A percentile compares a stretch with the other conserved stretches of the same genome.
phyloP scores from a whole-genome alignment of 37 sponge, comb jelly and placozoan species.

The Geodia barretti region DNA sequence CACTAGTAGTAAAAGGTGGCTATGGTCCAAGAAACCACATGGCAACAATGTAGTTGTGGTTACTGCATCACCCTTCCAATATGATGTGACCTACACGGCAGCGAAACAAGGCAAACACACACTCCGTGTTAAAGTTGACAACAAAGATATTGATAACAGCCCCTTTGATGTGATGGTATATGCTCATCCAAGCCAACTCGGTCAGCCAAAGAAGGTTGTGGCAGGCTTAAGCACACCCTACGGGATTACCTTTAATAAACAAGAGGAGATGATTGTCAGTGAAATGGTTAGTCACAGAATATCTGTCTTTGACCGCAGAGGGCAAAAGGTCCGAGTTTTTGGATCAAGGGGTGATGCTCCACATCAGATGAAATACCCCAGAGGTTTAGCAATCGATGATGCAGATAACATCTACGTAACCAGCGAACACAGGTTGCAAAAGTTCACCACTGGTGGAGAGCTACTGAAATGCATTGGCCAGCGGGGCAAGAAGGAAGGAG shows the following conservation, averaged over 20 bases:
- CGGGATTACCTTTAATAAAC: neutral
- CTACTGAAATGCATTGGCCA: too few species aligned
- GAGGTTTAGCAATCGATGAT: slow-evolving; percentile 11
- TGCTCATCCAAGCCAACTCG: slow-evolving; percentile 14
- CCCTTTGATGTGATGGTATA: slow-evolving; percentile 15
- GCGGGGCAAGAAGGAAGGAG: neutral
- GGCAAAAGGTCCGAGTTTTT: neutral
- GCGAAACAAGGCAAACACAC: slow-evolving; percentile 6
- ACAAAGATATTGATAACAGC: slow-evolving; percentile 1
- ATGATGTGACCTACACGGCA: slow-evolving; percentile 11
- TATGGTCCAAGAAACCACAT: too few species aligned
- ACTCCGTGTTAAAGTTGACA: slow-evolving; percentile 1
- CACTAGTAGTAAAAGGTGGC: too few species aligned
- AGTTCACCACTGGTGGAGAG: neutral
- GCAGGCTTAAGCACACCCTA: neutral
- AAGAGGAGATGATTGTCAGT: slow-evolving; percentile 7
- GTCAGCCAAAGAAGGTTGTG: slow-evolving; percentile 8
- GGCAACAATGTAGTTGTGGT: too few species aligned
- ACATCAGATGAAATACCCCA: neutral
- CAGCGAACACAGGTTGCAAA: neutral
- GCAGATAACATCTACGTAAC: slow-evolving; percentile 17
- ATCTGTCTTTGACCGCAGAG: slow-evolving; percentile 1
- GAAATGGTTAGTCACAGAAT: neutral
- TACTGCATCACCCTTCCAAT: too few species aligned
- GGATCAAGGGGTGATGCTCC: too few species aligned